These are phyloP conservation scores for Micromys minutus DNA, from an alignment of 2,113 vertebrate species.

Conservation along the genomic window DNA sequence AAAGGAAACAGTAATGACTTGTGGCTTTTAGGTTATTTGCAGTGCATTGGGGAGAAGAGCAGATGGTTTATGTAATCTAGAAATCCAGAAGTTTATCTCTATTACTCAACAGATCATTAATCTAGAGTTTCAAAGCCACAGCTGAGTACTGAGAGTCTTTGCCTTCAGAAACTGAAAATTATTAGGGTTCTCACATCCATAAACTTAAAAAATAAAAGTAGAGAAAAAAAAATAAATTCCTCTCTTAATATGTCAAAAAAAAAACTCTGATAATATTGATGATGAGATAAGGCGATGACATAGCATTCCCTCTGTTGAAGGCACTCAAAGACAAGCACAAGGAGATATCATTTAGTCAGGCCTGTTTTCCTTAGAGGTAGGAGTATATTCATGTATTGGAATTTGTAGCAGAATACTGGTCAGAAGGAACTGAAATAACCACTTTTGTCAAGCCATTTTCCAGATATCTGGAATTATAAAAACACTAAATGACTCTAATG, in stretches of 20 bases:
- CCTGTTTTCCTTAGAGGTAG: neutral
- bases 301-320: neutral
- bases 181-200: neutral
- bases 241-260: neutral
- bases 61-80: constrained; percentile 22
- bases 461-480: constrained; percentile 35
- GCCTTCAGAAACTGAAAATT: constrained; percentile 14
- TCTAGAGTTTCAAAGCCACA: constrained; percentile 4
- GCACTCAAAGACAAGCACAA: neutral
- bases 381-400: neutral
- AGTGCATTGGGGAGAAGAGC: neutral
- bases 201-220: constrained; percentile 8
- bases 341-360: neutral
- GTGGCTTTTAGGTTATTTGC: neutral
- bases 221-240: constrained; percentile 31
- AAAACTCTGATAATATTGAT: neutral
- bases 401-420: neutral
- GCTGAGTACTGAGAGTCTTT: neutral
- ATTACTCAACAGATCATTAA: constrained; percentile 47
- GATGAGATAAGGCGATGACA: neutral
- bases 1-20: constrained; percentile 1
- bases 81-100: constrained; percentile 29
- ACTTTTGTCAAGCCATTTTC: neutral
- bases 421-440: neutral
- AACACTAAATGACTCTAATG: neutral